These are phyloP conservation scores for Rhabdomys pumilio DNA, from an alignment of 2,797 vertebrate genomes.

Conservation along the genomic window DNA sequence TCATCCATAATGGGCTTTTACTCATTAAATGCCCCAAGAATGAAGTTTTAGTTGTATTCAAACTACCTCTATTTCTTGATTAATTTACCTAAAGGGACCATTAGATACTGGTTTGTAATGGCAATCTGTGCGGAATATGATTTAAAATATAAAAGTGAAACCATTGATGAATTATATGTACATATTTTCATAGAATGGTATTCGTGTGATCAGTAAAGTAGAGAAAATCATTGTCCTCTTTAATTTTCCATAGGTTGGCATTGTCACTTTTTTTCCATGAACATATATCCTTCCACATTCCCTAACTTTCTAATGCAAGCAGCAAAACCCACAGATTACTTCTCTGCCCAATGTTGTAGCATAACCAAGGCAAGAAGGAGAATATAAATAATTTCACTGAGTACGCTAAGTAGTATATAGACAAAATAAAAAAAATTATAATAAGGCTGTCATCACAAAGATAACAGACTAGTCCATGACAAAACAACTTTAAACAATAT, in stretches of 20 bases:
- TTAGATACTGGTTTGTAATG: neutral
- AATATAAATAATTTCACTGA: neutral
- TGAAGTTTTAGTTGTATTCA: neutral
- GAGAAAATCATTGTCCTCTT: neutral
- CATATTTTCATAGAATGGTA: neutral
- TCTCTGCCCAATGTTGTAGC: neutral
- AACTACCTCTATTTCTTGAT: neutral
- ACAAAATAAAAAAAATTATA: neutral
- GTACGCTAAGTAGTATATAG: neutral
- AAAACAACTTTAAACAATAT: neutral
- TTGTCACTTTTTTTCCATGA: neutral
- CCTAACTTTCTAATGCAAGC: neutral
- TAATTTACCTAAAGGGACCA: neutral
- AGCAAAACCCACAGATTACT: neutral
- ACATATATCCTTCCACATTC: neutral
- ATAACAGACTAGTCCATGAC: neutral
- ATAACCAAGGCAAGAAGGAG: neutral
- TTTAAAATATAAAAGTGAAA: neutral
- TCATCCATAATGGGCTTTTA: neutral
- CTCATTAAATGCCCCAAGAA: neutral
- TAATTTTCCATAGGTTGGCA: slow-evolving; percentile 9
- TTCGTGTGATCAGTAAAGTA: neutral
- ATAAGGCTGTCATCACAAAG: neutral
- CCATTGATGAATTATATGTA: neutral
- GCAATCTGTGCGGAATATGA: neutral